Conservation (phyloP, 2,113 vertebrate genomes). For the Brienomyrus longianalis region DNA sequence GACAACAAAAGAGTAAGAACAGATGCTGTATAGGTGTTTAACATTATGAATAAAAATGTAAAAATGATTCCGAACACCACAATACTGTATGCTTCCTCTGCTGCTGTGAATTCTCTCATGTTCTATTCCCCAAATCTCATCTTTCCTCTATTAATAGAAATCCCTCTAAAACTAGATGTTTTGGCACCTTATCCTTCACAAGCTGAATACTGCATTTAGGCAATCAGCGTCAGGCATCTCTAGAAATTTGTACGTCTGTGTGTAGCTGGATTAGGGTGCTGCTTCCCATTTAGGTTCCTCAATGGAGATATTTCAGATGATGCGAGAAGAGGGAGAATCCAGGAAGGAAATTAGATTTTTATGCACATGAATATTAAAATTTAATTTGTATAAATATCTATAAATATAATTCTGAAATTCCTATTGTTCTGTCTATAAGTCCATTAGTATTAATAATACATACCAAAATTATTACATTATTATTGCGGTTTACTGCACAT, state of each 20-base stretch:
- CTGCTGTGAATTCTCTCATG: neutral
- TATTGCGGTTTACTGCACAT: neutral
- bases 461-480: neutral
- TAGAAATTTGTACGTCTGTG: neutral
- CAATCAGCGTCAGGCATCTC: neutral
- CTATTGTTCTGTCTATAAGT: neutral
- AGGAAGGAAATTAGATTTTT: neutral
- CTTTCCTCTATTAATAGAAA: neutral
- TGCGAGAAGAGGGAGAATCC: neutral
- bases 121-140: neutral
- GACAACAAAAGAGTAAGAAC: neutral
- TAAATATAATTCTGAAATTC: neutral
- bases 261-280: neutral
- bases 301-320: neutral
- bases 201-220: neutral
- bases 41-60: neutral
- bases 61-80: neutral
- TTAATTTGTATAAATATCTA: neutral
- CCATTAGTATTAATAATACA: neutral
- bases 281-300: neutral
- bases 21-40: neutral
- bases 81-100: neutral
- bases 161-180: neutral
- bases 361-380: neutral
- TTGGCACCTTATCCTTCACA: neutral